phyloP scores from a whole-genome alignment of 2,888 invertebrate genomes.

The Cynaeus angustus region DNA sequence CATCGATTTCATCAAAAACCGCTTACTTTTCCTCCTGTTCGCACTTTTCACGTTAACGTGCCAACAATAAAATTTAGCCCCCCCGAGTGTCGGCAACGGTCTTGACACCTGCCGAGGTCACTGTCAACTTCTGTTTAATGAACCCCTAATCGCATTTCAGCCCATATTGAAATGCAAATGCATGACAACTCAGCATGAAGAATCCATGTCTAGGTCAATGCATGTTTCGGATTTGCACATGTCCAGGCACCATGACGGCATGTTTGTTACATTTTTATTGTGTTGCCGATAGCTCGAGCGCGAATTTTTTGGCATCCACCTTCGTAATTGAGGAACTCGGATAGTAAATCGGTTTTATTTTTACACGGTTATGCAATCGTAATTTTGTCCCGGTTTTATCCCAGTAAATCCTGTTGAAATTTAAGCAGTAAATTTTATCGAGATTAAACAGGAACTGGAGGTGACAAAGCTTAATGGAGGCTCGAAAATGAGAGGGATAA shows the following conservation, averaged over 20 bases:
- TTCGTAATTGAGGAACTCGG: neutral
- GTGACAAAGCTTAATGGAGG: slow-evolving; percentile 1
- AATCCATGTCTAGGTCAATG: slow-evolving; percentile 50
- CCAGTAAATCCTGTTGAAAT: neutral
- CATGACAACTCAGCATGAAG: slow-evolving; percentile 31
- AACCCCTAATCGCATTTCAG: slow-evolving; percentile 32
- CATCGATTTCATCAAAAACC: slow-evolving; percentile 17
- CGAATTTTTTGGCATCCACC: neutral
- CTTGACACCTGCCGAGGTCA: slow-evolving; percentile 38
- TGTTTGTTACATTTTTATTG: neutral
- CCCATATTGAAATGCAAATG: slow-evolving; percentile 47
- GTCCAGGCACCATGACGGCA: slow-evolving; percentile 26
- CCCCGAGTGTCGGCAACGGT: neutral
- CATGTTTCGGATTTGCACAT: slow-evolving; percentile 43
- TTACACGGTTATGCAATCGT: slow-evolving; percentile 2
- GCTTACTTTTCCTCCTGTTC: slow-evolving; percentile 4
- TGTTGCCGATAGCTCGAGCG: neutral
- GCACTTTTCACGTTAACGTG: neutral
- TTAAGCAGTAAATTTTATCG: neutral
- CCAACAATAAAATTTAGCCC: slow-evolving; percentile 4
- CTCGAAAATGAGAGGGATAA: slow-evolving; percentile 2
- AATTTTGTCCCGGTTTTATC: neutral
- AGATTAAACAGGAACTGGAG: neutral
- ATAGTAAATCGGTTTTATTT: neutral
- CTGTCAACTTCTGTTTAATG: slow-evolving; percentile 15